These are phyloP conservation scores for Erannis defoliaria DNA, from an alignment of 2,888 invertebrate genomes.

Conservation along the genomic window DNA sequence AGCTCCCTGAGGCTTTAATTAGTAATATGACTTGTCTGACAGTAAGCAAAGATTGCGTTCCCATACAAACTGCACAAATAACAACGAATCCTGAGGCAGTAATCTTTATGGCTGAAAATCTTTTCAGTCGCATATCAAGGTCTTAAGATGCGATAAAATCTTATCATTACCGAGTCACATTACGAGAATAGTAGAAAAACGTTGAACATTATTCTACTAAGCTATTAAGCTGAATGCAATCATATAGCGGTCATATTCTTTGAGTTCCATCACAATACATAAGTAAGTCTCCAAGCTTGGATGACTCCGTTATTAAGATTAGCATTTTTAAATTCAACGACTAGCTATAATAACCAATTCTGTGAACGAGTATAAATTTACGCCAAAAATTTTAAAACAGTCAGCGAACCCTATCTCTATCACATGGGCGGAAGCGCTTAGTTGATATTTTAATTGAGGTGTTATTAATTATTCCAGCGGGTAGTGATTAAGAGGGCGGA, in stretches of 20 bases:
- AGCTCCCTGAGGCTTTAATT: constrained; percentile 81
- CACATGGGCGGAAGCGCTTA: constrained; percentile 72
- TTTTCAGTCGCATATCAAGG: constrained; percentile 29
- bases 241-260: constrained; percentile 3
- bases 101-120: constrained; percentile 28
- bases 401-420: constrained; percentile 58
- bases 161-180: constrained; percentile 17
- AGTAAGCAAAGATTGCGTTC: constrained; percentile 70
- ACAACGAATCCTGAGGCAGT: constrained; percentile 40
- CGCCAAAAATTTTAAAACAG: constrained; percentile 38
- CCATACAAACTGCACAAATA: constrained; percentile 52
- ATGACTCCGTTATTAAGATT: constrained; percentile 7
- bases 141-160: constrained; percentile 18
- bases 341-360: constrained; percentile 27
- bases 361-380: constrained; percentile 34
- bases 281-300: constrained; percentile 1
- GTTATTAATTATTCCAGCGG: constrained; percentile 80
- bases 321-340: constrained; percentile 14
- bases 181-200: constrained; percentile 8
- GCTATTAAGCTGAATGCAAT: constrained; percentile 5
- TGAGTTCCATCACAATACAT: constrained; percentile 6
- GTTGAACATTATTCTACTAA: too few species aligned
- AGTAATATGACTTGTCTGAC: constrained; percentile 75
- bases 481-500: constrained; percentile 81
- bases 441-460: constrained; percentile 82